Evolutionary conservation across 2,888 invertebrate genomes (phyloP), one percentile per base, ranked within the genome.

Genomic region (Mythimna vitellina): DNA sequence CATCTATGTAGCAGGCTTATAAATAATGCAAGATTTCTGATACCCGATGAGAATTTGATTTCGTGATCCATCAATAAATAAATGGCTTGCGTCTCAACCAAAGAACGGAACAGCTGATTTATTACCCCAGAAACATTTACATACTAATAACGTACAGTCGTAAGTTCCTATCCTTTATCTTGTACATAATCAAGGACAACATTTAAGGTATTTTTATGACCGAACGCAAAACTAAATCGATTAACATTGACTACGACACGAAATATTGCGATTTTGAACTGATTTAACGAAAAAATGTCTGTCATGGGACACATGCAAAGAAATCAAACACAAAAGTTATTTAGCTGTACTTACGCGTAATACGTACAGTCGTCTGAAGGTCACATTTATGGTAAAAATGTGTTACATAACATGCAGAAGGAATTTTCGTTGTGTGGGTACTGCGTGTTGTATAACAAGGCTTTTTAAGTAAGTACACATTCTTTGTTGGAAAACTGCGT

Each of bases 341-440:
- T 70, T 76, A 70, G 65, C 67, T 12, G 62, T 85, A 80, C 79
- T 70, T 77, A 76, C 66, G 73, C 63, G 80, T 77, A 78, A 77
- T 78, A 81, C 74, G 58, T 70, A 76, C 71, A 35, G 81, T 72
- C 64, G 81, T 72, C 77, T 84, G 83, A 90, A 90, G 89, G 90
- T 88, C 86, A 82, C 76, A 72, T 71, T 81, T 85, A 85, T 87
- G 77, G 81, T 83, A 88, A 87, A 84, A 84, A 80, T 78, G 58
- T 84, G 86, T 90, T 90, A 89, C 84, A 86, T 90, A 90, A 90
- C 79, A 73, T 71, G 66, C 67, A 64, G 74, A 80, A 70, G 80
- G 80, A 75, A 74, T 79, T 76, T 69, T 77, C 35, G n/a, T 53
- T 65, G 29, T 71, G 69, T 51, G 32, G 32, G 57, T 65, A 63